Conservation (phyloP, 2,888 invertebrate species). For the Neoitamus cyanurus region DNA sequence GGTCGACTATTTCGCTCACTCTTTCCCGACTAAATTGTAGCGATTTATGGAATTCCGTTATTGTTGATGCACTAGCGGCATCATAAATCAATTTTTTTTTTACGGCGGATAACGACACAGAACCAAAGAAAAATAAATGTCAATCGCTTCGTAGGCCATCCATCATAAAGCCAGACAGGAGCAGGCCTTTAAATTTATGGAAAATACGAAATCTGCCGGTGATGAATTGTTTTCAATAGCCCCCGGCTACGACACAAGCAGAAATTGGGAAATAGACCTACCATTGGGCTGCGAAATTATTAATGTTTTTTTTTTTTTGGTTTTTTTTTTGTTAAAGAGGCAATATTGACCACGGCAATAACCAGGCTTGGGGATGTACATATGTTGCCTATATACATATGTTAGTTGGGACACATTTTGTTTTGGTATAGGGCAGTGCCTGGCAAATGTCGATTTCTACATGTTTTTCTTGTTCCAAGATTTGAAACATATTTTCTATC, state of each 20-base stretch:
- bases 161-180: background rate
- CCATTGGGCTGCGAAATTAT: background rate
- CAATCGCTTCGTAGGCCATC: background rate
- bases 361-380: background rate
- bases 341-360: background rate
- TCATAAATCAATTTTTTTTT: background rate
- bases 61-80: background rate
- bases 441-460: background rate
- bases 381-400: no score
- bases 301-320: background rate
- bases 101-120: background rate
- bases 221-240: slow-evolving; percentile 1
- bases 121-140: background rate
- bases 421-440: no score
- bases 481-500: background rate
- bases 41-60: background rate
- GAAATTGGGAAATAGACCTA: background rate
- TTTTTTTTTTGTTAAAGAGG: background rate
- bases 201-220: background rate
- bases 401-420: no score
- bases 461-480: background rate
- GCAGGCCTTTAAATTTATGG: background rate
- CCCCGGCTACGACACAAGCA: background rate
- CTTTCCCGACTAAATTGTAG: background rate
- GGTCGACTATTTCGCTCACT: background rate